A percentile compares a stretch with the other conserved stretches of the same genome.
These are phyloP conservation scores for Falco punctatus DNA, from an alignment of 2,113 vertebrate genomes.

Conservation along the genomic window DNA sequence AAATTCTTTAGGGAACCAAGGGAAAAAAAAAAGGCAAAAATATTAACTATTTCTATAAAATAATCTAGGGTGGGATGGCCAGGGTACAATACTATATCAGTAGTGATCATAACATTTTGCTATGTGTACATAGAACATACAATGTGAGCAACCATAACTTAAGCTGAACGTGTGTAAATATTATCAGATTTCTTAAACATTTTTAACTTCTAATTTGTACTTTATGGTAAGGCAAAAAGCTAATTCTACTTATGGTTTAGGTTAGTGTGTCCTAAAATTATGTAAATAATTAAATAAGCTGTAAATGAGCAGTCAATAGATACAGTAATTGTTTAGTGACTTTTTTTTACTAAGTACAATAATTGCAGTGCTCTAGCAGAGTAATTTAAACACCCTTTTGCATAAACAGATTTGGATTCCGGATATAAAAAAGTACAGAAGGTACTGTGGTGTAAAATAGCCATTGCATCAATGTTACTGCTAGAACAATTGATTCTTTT, in stretches of 20 bases:
- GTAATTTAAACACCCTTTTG: conserved; percentile 82
- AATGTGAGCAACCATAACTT: conserved; percentile 78
- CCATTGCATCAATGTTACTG: background rate
- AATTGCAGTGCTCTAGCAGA: conserved; percentile 80
- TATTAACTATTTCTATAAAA: conserved; percentile 67
- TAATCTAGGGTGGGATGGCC: conserved; percentile 59
- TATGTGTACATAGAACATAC: conserved; percentile 82
- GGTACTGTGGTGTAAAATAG: conserved; percentile 19
- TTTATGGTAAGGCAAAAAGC: conserved; percentile 84
- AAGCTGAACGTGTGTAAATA: conserved; percentile 88
- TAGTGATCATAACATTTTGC: conserved; percentile 79
- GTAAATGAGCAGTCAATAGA: conserved; percentile 81
- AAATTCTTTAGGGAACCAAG: conserved; percentile 65
- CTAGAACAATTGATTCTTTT: conserved; percentile 11
- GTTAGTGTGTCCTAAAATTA: conserved; percentile 78
- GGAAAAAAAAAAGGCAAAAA: conserved; percentile 36
- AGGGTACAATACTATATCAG: conserved; percentile 72
- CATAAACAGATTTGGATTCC: conserved; percentile 75
- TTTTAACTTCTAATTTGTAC: conserved; percentile 92
- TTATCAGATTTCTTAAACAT: conserved; percentile 86
- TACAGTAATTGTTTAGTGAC: conserved; percentile 72
- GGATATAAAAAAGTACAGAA: conserved; percentile 34
- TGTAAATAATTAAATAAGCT: conserved; percentile 90
- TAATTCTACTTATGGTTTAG: conserved; percentile 83
- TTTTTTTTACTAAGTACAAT: conserved; percentile 77